Percentiles rank a stretch among this genome's conserved stretches.
Conservation (phyloP, 2,113 vertebrate species). For the Notothenia coriiceps region DNA sequence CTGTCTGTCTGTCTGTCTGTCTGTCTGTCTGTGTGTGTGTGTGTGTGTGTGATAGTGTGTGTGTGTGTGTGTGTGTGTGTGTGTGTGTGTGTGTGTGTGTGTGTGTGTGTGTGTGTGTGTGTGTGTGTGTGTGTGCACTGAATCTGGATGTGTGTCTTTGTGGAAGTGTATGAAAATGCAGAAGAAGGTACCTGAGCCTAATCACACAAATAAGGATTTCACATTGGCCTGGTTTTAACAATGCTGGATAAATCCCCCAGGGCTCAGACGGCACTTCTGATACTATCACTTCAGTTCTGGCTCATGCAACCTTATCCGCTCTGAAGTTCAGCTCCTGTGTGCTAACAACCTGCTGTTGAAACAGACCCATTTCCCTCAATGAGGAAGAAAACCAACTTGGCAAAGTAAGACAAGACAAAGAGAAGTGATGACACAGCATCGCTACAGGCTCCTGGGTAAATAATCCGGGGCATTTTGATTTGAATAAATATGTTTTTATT, state of each 20-base stretch:
- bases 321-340: conserved; percentile 29
- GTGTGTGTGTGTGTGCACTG: not conserved
- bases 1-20: no score
- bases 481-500: not conserved
- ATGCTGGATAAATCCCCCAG: conserved; percentile 13
- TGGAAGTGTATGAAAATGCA: not conserved
- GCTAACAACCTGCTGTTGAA: conserved; percentile 26
- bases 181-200: conserved; percentile 22
- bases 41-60: no score
- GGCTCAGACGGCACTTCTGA: conserved; percentile 32
- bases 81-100: no score
- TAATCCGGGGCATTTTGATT: not conserved
- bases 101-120: not conserved
- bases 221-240: conserved; percentile 45
- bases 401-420: not conserved
- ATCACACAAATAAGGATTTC: conserved; percentile 45
- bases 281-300: conserved; percentile 40
- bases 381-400: not conserved
- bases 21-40: no score
- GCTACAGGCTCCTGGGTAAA: conserved; percentile 14
- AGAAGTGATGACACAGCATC: conserved; percentile 23
- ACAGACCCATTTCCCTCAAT: conserved; percentile 19
- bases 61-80: no score
- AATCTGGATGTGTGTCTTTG: not conserved
- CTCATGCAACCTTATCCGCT: conserved; percentile 40